Conservation (phyloP, 2,797 vertebrate genomes). For the Tokudaia muenninki region DNA sequence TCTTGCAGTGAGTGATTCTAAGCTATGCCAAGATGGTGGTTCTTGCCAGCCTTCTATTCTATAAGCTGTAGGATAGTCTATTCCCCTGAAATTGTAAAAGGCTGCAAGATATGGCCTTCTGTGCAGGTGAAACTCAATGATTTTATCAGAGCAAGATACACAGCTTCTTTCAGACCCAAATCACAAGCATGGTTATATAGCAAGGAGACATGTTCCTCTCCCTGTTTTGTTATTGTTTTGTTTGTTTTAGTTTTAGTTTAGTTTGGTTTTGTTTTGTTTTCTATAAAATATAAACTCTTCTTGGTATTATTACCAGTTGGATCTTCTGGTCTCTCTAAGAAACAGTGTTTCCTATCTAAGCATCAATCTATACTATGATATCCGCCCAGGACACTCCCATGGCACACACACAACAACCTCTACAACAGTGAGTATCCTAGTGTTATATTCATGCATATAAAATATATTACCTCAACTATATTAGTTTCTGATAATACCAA, state of each 20-base stretch:
- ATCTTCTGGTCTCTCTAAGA: not conserved
- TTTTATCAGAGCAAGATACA: not conserved
- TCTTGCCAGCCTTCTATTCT: not conserved
- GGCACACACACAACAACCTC: not conserved
- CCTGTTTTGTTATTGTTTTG: no score
- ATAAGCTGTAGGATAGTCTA: not conserved
- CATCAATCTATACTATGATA: rapidly evolving
- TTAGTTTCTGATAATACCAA: rapidly evolving
- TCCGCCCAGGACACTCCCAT: not conserved
- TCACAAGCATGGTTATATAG: not conserved
- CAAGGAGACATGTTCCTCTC: not conserved
- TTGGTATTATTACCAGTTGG: not conserved
- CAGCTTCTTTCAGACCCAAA: not conserved
- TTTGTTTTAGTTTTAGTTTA: not conserved
- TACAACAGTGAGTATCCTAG: not conserved
- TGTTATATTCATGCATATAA: no score
- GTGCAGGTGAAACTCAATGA: not conserved
- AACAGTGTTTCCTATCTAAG: not conserved
- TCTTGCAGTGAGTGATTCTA: not conserved
- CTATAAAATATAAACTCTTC: not conserved
- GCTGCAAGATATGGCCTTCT: not conserved
- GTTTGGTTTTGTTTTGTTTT: not conserved
- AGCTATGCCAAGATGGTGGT: no score
- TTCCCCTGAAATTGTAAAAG: not conserved
- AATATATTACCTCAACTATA: not conserved